Evolutionary conservation across 2,113 vertebrate genomes (phyloP).

Genomic region (Enhydra lutris): DNA sequence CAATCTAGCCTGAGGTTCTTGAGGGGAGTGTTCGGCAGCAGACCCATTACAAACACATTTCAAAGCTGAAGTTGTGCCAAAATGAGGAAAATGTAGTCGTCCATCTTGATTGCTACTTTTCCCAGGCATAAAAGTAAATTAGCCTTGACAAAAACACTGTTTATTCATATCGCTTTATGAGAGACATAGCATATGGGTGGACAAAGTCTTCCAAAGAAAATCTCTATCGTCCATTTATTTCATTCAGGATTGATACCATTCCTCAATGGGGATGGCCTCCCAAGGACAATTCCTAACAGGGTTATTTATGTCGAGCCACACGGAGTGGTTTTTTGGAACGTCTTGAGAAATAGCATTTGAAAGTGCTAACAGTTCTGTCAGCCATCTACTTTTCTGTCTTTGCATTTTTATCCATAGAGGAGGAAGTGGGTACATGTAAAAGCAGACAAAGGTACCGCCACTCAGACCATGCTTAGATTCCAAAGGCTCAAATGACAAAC

Average conservation of each 20-base stretch:
- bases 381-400: neutral
- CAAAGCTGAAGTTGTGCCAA: conserved; percentile 35
- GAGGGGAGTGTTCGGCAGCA: conserved; percentile 17
- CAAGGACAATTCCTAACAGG: neutral
- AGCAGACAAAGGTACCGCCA: neutral
- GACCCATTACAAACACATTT: conserved; percentile 49
- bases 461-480: neutral
- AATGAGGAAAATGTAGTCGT: neutral
- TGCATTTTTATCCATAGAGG: neutral
- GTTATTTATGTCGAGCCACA: neutral
- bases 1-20: conserved; percentile 45
- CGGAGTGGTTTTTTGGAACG: neutral
- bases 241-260: neutral
- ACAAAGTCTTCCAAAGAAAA: conserved; percentile 27
- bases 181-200: neutral
- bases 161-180: conserved; percentile 59
- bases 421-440: neutral
- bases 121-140: conserved; percentile 66
- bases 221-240: neutral
- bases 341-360: conserved; percentile 16
- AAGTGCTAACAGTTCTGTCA: neutral
- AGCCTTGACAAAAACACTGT: conserved; percentile 50
- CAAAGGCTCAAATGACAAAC: neutral
- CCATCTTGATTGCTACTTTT: conserved; percentile 34
- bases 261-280: neutral